phyloP scores from a whole-genome alignment of 2,797 vertebrate species.

The Aldrovandia affinis region DNA sequence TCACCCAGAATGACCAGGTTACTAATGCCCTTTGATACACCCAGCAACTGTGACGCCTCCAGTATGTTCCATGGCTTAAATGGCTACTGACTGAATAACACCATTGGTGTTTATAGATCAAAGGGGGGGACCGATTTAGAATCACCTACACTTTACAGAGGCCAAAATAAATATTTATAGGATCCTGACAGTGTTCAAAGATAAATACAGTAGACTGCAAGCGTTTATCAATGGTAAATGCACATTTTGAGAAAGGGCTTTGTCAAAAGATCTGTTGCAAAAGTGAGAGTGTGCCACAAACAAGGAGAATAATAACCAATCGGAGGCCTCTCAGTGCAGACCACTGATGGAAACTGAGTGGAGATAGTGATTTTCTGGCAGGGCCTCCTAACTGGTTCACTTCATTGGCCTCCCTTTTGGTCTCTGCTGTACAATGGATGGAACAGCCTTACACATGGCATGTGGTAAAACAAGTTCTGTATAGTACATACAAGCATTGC shows the following conservation, averaged over 20 bases:
- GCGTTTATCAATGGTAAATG: not conserved
- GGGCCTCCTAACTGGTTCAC: not conserved
- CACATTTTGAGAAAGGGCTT: not conserved
- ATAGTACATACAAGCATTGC: too few species aligned
- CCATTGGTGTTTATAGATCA: not conserved
- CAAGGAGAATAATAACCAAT: not conserved
- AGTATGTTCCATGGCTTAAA: not conserved
- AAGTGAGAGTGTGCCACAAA: not conserved
- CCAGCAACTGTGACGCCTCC: not conserved
- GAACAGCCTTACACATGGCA: too few species aligned
- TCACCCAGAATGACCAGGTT: not conserved
- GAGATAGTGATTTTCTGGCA: not conserved
- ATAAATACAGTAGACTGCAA: not conserved
- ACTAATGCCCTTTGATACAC: not conserved
- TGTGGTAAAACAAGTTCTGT: too few species aligned
- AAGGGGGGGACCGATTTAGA: not conserved
- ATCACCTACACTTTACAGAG: not conserved
- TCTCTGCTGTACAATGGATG: not conserved
- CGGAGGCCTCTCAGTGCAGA: not conserved
- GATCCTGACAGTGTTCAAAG: not conserved
- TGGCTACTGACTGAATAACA: not conserved
- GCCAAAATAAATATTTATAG: not conserved
- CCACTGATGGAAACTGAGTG: not conserved
- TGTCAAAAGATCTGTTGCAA: not conserved
- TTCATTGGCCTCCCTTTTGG: not conserved